Conservation (phyloP, 2,797 vertebrate species). For the Propithecus perrieri region DNA sequence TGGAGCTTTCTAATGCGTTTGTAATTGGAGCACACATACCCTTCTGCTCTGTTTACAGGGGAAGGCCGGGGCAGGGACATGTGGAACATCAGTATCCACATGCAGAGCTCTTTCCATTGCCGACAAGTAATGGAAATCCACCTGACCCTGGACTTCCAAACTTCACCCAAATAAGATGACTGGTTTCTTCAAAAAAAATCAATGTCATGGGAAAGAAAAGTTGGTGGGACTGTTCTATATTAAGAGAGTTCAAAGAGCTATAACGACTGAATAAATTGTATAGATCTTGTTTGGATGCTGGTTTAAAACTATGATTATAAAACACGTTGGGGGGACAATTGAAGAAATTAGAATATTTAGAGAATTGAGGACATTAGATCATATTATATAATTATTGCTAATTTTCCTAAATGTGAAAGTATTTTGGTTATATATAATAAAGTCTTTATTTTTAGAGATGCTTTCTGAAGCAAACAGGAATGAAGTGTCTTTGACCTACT, state of each 20-base stretch:
- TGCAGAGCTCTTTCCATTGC: not conserved
- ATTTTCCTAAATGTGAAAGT: not conserved
- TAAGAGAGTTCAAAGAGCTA: not conserved
- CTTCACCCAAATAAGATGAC: not conserved
- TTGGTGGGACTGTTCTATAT: not conserved
- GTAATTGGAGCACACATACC: not conserved
- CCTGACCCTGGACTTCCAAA: not conserved
- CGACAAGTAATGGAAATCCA: not conserved
- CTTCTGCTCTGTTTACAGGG: not conserved
- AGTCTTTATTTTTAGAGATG: not conserved
- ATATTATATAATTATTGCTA: not conserved
- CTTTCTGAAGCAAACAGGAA: not conserved
- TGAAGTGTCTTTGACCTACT: conserved; percentile 25
- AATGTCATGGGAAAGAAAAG: not conserved
- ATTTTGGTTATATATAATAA: not conserved
- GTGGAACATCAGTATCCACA: not conserved
- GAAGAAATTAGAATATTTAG: not conserved
- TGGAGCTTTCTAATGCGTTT: not conserved
- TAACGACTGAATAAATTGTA: not conserved
- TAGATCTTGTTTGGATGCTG: not conserved
- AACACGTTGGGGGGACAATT: not conserved
- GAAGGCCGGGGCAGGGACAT: not conserved
- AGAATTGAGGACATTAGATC: not conserved
- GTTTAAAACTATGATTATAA: not conserved
- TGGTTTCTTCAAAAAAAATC: not conserved